Evolutionary conservation across 1,140 invertebrate species (phyloP), one percentile per base, ranked within the genome.

Genomic region (Bombus cullumanus): DNA sequence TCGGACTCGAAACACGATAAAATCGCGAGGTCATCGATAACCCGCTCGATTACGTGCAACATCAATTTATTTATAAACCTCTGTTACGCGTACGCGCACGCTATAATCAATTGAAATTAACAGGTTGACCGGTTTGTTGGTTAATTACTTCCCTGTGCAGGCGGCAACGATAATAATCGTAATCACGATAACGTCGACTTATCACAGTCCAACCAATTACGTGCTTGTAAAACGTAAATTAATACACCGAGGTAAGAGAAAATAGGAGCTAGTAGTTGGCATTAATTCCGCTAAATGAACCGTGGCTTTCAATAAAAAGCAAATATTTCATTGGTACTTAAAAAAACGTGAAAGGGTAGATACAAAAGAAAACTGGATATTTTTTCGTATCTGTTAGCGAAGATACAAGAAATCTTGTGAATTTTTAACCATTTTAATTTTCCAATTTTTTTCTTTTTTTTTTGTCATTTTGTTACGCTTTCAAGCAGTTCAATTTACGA

Each of bases 31-130:
- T 53, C 25, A 22, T 28, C 13, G n/a, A 34, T 22, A 62, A 73
- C 22, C 47, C 3, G 6, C 9, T 34, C 59, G 34, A 41, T 77
- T 41, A 69, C 64, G 12, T 1, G 9, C 39, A 10, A 34, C 18
- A 83, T 77, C 22, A 47, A 77, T 69, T 77, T 64, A 34, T n/a
- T 53, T 66, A 43, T 39, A 80, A 68, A 4, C n/a, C 22, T 34
- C 25, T 68, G 34, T 68, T 62, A 71, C n/a, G 47, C 41, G 15
- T 34, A 37, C 31, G 25, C 28, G 10, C 3, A 22, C 47, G 18
- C 47, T 53, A n/a, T 22, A 64, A 82, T 47, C 18, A n/a, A 41
- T 64, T 31, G 28, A 83, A 83, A 69, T 68, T 68, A 28, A 69
- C 47, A 31, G 47, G 72, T 73, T 41, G 12, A n/a, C 8, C 47